phyloP scores from a whole-genome alignment of 1,140 invertebrate genomes.

The Drosophila lacteicornis region DNA sequence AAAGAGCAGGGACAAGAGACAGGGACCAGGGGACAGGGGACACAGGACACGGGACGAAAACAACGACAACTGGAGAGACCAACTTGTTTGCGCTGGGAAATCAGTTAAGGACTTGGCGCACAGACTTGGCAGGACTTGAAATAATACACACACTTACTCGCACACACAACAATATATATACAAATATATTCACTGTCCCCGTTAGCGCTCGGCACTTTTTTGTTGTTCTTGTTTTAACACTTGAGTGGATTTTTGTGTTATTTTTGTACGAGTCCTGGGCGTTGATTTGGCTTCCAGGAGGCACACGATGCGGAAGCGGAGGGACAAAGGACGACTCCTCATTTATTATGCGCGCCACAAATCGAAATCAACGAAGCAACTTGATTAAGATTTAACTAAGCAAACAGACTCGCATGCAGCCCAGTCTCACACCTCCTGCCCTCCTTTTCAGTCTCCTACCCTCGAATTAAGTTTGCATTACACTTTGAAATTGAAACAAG shows the following conservation, averaged over 20 bases:
- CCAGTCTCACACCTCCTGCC: constrained; percentile 12
- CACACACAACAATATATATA: constrained; percentile 18
- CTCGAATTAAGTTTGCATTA: constrained; percentile 47
- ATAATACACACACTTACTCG: constrained; percentile 35
- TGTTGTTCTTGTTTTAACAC: constrained; percentile 74
- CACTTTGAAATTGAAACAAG: constrained; percentile 67
- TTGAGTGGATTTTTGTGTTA: constrained; percentile 84
- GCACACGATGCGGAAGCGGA: constrained; percentile 10
- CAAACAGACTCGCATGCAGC: constrained; percentile 51
- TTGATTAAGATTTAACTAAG: constrained; percentile 83
- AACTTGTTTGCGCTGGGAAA: constrained; percentile 81
- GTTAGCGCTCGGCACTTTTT: constrained; percentile 61
- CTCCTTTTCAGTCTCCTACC: background rate
- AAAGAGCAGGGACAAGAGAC: constrained; percentile 20
- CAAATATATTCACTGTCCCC: constrained; percentile 60
- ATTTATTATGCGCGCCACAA: constrained; percentile 81
- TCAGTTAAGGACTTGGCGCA: constrained; percentile 78
- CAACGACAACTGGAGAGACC: constrained; percentile 55
- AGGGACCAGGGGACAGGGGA: constrained; percentile 14
- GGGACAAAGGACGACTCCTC: constrained; percentile 46
- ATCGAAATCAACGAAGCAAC: constrained; percentile 80
- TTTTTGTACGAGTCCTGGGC: constrained; percentile 61
- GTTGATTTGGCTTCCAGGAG: constrained; percentile 59
- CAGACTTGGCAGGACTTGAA: constrained; percentile 59
- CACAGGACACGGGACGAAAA: constrained; percentile 25